Percentiles rank a stretch among this genome's conserved stretches.
phyloP scores from a whole-genome alignment of 2,888 invertebrate species.

The Cloeon dipterum region DNA sequence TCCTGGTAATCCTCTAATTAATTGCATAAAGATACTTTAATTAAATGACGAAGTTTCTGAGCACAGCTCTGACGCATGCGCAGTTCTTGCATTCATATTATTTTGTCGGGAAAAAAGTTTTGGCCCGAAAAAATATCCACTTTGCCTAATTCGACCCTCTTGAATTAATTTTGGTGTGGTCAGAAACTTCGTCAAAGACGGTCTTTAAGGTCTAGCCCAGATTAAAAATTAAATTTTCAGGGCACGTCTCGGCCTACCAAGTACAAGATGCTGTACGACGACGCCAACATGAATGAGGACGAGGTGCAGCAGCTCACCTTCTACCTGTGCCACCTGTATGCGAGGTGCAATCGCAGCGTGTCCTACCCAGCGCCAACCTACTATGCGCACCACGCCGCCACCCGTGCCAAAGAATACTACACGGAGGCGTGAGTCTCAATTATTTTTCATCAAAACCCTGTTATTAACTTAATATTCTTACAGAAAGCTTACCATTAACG shows the following conservation, averaged over 20 bases:
- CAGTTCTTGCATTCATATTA: constrained; percentile 4
- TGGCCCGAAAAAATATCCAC: no score
- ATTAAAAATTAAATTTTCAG: constrained; percentile 20
- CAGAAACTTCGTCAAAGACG: no score
- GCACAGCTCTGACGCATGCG: no score
- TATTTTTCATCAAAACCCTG: no score
- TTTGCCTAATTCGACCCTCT: no score
- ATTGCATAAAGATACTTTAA: not conserved
- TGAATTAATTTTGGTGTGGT: no score
- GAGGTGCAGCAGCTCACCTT: constrained; percentile 57
- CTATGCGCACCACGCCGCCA: constrained; percentile 69
- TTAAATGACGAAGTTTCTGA: not conserved
- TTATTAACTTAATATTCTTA: no score
- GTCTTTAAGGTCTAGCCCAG: not conserved
- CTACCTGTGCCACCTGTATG: constrained; percentile 65
- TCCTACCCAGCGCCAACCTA: constrained; percentile 76
- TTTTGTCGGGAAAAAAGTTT: not conserved
- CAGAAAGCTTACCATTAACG: no score
- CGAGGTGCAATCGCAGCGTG: constrained; percentile 59
- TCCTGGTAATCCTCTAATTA: constrained; percentile 17
- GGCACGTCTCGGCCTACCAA: constrained; percentile 72
- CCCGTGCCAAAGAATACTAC: constrained; percentile 31
- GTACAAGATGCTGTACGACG: constrained; percentile 66
- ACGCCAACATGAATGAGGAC: constrained; percentile 41
- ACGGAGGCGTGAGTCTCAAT: constrained; percentile 12